Conservation (phyloP, 2,797 vertebrate genomes). For the Sebastes taczanowskii region DNA sequence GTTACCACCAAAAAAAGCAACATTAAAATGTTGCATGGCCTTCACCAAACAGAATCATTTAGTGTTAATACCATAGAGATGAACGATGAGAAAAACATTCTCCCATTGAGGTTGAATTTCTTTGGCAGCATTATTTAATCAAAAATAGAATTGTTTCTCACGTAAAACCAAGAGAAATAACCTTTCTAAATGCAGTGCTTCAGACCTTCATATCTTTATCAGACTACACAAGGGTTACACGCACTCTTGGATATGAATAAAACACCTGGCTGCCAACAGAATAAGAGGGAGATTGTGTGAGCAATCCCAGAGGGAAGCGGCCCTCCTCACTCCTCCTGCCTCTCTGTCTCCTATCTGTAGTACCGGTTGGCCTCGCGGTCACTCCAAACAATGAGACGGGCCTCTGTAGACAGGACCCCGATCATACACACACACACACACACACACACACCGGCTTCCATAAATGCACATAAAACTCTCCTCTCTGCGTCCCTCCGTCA, state of each 20-base stretch:
- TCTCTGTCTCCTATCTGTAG: conserved; percentile 21
- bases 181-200: neutral
- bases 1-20: neutral
- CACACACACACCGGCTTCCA: neutral
- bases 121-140: conserved; percentile 18
- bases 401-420: conserved; percentile 33
- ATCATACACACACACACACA: neutral
- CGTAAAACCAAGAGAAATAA: conserved; percentile 1
- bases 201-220: neutral
- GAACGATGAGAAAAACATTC: neutral
- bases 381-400: conserved; percentile 13
- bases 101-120: conserved; percentile 3
- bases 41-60: neutral
- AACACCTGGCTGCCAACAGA: neutral
- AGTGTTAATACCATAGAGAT: neutral
- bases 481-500: neutral
- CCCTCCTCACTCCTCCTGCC: conserved; percentile 14
- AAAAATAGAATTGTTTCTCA: neutral
- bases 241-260: conserved; percentile 13
- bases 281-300: neutral
- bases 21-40: neutral
- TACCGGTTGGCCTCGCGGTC: conserved; percentile 23
- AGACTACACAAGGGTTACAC: neutral
- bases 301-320: conserved; percentile 22
- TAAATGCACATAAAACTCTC: neutral